phyloP scores from a whole-genome alignment of 2,797 vertebrate species.

The Hypotaenidia okinawae region DNA sequence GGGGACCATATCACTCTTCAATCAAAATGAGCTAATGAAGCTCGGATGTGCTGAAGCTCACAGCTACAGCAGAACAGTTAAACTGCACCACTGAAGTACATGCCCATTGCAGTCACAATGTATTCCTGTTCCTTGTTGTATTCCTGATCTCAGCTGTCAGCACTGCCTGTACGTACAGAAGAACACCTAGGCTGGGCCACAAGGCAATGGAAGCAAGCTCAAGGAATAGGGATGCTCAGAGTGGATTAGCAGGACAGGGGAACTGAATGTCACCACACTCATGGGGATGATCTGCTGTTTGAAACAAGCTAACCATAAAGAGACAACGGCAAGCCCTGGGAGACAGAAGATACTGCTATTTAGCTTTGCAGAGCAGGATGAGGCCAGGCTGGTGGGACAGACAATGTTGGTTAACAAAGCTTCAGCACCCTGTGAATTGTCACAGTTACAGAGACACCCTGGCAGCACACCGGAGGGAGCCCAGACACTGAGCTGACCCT shows the following conservation, averaged over 20 bases:
- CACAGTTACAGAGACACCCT: rapidly evolving
- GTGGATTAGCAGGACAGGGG: neutral
- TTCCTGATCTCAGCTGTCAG: neutral
- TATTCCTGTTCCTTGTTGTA: neutral
- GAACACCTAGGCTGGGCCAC: neutral
- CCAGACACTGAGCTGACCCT: neutral
- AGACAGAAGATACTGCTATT: neutral
- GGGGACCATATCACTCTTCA: neutral
- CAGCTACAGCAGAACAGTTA: neutral
- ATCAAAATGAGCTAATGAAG: constrained; percentile 19
- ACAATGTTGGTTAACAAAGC: neutral
- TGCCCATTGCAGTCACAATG: neutral
- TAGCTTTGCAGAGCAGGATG: neutral
- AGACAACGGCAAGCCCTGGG: neutral
- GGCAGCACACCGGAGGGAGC: neutral
- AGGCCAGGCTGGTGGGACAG: neutral
- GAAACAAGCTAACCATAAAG: neutral
- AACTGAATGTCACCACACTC: neutral
- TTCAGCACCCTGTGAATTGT: neutral
- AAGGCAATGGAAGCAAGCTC: neutral
- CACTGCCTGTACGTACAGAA: neutral
- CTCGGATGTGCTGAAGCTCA: neutral
- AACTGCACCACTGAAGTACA: neutral
- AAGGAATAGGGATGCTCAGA: neutral
- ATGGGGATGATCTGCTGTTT: rapidly evolving